Evolutionary conservation across 2,797 vertebrate species (phyloP).

Genomic region (Paratrypauchen microcephalus): DNA sequence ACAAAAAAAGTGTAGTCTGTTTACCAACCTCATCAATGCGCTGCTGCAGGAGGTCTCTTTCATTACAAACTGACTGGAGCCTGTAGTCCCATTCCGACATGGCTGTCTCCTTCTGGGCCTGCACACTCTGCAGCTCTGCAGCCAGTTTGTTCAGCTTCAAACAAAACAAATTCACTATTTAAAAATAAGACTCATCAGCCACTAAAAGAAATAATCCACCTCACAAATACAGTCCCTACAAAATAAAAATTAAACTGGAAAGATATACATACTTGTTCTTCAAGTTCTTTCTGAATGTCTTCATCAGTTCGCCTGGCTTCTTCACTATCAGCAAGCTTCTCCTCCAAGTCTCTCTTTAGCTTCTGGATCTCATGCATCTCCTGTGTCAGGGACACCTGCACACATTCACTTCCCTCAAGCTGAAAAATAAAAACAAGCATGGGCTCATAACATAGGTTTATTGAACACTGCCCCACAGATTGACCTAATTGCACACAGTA

Average conservation of each 20-base stretch:
- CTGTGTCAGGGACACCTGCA: slow-evolving; percentile 22
- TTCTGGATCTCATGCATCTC: slow-evolving; percentile 34
- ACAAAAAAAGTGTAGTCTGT: no score
- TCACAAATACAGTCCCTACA: background rate
- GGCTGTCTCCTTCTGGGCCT: slow-evolving; percentile 41
- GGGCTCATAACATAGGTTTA: background rate
- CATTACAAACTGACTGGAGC: slow-evolving; percentile 56
- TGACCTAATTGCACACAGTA: no score
- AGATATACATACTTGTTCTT: slow-evolving; percentile 41
- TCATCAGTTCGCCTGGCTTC: slow-evolving; percentile 38
- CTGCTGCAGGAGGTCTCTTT: slow-evolving; percentile 72
- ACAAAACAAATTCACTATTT: background rate
- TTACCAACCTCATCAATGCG: slow-evolving; percentile 62
- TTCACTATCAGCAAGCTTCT: slow-evolving; percentile 46
- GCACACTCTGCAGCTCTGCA: slow-evolving; percentile 49
- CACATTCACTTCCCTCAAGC: slow-evolving; percentile 31
- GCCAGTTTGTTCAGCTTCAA: slow-evolving; percentile 34
- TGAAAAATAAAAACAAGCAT: slow-evolving; percentile 11
- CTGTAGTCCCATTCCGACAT: slow-evolving; percentile 24
- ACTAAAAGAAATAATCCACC: background rate
- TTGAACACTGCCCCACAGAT: no score
- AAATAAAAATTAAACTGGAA: background rate
- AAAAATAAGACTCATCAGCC: background rate
- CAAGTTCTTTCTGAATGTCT: slow-evolving; percentile 42
- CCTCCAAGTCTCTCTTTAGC: slow-evolving; percentile 40